Percentiles rank a stretch among this genome's conserved stretches.
Conservation (phyloP, 2,888 invertebrate genomes). For the Colletes collaris region DNA sequence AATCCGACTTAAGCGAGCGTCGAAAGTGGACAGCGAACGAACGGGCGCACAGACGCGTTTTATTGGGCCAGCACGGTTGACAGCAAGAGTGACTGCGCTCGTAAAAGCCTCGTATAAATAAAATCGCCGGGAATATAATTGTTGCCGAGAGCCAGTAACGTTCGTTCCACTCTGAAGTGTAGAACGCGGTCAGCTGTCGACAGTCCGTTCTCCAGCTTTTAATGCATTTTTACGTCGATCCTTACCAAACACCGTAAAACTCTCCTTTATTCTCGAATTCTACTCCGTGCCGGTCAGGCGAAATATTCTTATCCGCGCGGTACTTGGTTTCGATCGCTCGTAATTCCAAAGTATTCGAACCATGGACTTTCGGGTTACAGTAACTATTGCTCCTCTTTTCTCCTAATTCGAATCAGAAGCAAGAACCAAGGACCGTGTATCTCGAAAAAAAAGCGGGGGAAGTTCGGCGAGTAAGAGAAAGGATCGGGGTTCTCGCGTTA, state of each 20-base stretch:
- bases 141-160: constrained; percentile 60
- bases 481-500: constrained; percentile 31
- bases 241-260: constrained; percentile 10
- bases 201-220: constrained; percentile 60
- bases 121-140: constrained; percentile 71
- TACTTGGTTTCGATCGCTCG: too few relatives aligned
- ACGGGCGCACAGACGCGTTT: constrained; percentile 48
- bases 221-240: constrained; percentile 36
- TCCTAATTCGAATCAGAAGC: constrained; percentile 11
- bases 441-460: neutral
- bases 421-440: neutral
- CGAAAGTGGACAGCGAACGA: constrained; percentile 41
- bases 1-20: constrained; percentile 44
- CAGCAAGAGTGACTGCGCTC: constrained; percentile 62
- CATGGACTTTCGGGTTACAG: too few relatives aligned
- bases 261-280: neutral
- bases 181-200: constrained; percentile 73
- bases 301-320: too few relatives aligned
- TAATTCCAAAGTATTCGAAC: too few relatives aligned
- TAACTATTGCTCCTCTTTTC: too few relatives aligned
- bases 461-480: constrained; percentile 8
- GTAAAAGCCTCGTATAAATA: constrained; percentile 76
- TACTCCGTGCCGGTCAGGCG: neutral
- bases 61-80: constrained; percentile 58
- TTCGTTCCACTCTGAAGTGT: constrained; percentile 8